A percentile compares a stretch with the other conserved stretches of the same genome.
These are phyloP conservation scores for Mobula birostris DNA, from an alignment of 2,113 vertebrate species.

Conservation along the genomic window DNA sequence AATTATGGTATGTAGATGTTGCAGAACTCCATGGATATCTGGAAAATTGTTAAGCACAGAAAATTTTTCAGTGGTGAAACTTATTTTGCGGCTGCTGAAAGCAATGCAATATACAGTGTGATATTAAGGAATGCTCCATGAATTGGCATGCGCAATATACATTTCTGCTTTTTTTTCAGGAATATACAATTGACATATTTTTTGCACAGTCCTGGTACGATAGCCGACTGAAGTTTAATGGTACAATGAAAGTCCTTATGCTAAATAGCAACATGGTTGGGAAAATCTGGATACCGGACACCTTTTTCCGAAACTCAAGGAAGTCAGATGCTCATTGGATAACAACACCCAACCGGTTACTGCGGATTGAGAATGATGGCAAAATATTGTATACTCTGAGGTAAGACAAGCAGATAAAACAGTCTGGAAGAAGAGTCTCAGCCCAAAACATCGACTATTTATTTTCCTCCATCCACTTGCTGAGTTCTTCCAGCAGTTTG, in stretches of 20 bases:
- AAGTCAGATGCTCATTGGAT: constrained; percentile 98
- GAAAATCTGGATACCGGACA: constrained; percentile 98
- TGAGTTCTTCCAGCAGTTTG: too few species aligned
- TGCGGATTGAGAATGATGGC: constrained; percentile 88
- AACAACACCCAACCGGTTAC: constrained; percentile 90
- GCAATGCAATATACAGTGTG: neutral
- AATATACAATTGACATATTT: constrained; percentile 98
- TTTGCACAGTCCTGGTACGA: constrained; percentile 98
- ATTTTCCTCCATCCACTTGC: too few species aligned
- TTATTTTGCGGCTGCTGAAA: too few species aligned
- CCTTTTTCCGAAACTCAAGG: constrained; percentile 93
- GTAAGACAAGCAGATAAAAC: constrained; percentile 50
- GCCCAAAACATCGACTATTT: too few species aligned
- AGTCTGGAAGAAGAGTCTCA: too few species aligned
- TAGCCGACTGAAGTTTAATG: constrained; percentile 90
- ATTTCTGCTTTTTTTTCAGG: constrained; percentile 58
- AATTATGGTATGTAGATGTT: neutral
- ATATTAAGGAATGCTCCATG: neutral
- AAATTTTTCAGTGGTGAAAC: neutral
- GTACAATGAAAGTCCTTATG: constrained; percentile 89
- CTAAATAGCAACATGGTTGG: constrained; percentile 98
- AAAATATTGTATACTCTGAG: constrained; percentile 89
- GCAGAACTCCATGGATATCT: neutral
- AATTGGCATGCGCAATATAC: neutral
- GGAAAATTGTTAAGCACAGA: neutral